A percentile compares a stretch with the other conserved stretches of the same genome.
These are phyloP conservation scores for Cossypha polioptera DNA, from an alignment of 2,797 vertebrate genomes.

Conservation along the genomic window DNA sequence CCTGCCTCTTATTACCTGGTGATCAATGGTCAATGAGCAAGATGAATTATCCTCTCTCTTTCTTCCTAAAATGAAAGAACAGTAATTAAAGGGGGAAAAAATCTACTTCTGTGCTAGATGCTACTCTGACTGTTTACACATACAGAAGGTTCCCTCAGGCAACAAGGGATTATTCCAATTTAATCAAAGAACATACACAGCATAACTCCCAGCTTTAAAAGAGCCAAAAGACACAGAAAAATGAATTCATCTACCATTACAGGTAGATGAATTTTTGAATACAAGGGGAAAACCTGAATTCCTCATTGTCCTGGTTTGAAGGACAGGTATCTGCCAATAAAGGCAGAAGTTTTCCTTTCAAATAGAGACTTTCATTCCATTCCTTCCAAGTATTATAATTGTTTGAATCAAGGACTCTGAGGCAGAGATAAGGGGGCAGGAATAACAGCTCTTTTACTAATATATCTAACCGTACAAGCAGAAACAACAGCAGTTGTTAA, in stretches of 20 bases:
- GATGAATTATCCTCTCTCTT: background rate
- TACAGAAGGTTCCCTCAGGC: background rate
- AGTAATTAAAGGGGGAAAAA: background rate
- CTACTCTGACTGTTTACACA: background rate
- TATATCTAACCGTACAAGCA: too few relatives aligned
- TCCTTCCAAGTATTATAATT: too few relatives aligned
- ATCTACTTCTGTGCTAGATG: background rate
- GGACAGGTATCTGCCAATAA: too few relatives aligned
- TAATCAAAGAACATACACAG: background rate
- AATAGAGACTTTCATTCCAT: too few relatives aligned
- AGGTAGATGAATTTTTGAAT: background rate
- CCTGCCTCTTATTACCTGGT: background rate
- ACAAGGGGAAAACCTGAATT: background rate
- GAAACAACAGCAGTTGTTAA: too few relatives aligned
- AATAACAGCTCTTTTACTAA: too few relatives aligned
- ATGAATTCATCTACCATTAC: background rate
- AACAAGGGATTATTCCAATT: background rate
- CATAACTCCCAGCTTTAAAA: background rate
- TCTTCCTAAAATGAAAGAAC: background rate
- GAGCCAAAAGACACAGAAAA: background rate
- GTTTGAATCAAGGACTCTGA: too few relatives aligned
- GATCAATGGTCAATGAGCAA: background rate
- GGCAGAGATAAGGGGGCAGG: too few relatives aligned
- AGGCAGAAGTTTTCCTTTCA: too few relatives aligned
- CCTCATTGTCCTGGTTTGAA: background rate